Conservation (phyloP, 2,888 invertebrate species). For the Drosophila anomalata region DNA sequence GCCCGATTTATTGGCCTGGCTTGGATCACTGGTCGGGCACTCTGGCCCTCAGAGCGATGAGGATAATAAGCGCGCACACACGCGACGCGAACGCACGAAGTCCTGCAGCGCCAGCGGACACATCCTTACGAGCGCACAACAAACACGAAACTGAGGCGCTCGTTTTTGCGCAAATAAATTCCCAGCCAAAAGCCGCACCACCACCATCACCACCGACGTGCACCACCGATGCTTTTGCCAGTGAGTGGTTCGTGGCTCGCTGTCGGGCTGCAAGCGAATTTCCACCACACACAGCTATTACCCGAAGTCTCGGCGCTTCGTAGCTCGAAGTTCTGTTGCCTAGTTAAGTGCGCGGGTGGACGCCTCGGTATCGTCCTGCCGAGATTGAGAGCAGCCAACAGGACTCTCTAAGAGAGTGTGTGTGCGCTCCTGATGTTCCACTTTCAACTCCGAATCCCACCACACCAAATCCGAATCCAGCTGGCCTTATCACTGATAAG, state of each 20-base stretch:
- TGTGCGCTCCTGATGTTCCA: conserved; percentile 23
- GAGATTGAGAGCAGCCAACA: conserved; percentile 8
- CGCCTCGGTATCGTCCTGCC: conserved; percentile 43
- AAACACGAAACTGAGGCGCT: conserved; percentile 83
- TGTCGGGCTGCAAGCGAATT: conserved; percentile 33
- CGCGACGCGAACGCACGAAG: conserved; percentile 76
- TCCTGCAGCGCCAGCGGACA: conserved; percentile 77
- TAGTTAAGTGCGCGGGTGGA: conserved; percentile 52
- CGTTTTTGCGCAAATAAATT: conserved; percentile 77
- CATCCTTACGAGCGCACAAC: conserved; percentile 83
- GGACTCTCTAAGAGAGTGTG: conserved; percentile 9
- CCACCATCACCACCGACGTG: conserved; percentile 10
- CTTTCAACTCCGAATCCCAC: conserved; percentile 61
- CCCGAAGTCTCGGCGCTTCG: conserved; percentile 21
- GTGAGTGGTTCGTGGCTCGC: conserved; percentile 25
- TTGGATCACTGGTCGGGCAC: conserved; percentile 30
- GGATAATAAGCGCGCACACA: conserved; percentile 68
- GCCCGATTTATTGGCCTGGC: conserved; percentile 33
- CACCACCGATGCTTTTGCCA: conserved; percentile 6
- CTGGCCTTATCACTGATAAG: conserved; percentile 57
- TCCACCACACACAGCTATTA: conserved; percentile 30
- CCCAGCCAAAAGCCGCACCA: conserved; percentile 47
- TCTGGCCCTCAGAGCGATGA: conserved; percentile 54
- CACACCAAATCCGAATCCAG: conserved; percentile 44
- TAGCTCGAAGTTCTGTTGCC: conserved; percentile 28